These are phyloP conservation scores for Mola mola DNA, from an alignment of 2,113 vertebrate genomes.

Conservation along the genomic window DNA sequence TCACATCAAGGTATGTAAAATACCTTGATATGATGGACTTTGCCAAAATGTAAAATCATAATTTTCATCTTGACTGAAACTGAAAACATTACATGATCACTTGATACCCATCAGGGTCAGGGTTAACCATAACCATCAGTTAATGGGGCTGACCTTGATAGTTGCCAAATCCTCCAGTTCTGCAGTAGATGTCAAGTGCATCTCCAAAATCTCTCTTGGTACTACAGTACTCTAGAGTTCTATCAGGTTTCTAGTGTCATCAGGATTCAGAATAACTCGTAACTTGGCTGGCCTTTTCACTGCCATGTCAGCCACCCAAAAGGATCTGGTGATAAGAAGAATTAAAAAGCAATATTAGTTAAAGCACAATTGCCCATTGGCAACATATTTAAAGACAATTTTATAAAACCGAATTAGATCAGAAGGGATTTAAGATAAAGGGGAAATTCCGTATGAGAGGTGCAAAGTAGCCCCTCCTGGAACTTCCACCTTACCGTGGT, in stretches of 20 bases:
- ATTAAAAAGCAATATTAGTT: slow-evolving; percentile 1
- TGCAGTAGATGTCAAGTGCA: slow-evolving; percentile 18
- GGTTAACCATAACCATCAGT: background rate
- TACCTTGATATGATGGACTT: too few relatives aligned
- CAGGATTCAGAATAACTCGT: background rate
- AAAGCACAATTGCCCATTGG: background rate
- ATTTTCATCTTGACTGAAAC: too few relatives aligned
- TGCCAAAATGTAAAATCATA: too few relatives aligned
- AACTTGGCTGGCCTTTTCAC: slow-evolving; percentile 4
- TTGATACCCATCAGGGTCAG: too few relatives aligned
- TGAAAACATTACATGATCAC: too few relatives aligned
- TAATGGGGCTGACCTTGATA: slow-evolving; percentile 15
- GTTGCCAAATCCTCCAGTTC: slow-evolving; percentile 21
- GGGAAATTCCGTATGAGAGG: too few relatives aligned
- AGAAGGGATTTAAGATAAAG: background rate
- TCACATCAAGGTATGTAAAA: too few relatives aligned
- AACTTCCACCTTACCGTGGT: too few relatives aligned
- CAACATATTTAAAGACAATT: background rate
- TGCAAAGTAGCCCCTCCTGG: too few relatives aligned
- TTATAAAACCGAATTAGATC: background rate
- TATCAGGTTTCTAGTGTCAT: slow-evolving; percentile 14
- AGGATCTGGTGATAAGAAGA: background rate
- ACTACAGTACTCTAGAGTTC: slow-evolving; percentile 24
- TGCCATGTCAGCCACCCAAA: slow-evolving; percentile 1
- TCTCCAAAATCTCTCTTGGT: slow-evolving; percentile 28